Percentiles rank a stretch among this genome's conserved stretches.
Evolutionary conservation across 2,797 vertebrate species (phyloP).

Genomic region (Pogonophryne albipinna): DNA sequence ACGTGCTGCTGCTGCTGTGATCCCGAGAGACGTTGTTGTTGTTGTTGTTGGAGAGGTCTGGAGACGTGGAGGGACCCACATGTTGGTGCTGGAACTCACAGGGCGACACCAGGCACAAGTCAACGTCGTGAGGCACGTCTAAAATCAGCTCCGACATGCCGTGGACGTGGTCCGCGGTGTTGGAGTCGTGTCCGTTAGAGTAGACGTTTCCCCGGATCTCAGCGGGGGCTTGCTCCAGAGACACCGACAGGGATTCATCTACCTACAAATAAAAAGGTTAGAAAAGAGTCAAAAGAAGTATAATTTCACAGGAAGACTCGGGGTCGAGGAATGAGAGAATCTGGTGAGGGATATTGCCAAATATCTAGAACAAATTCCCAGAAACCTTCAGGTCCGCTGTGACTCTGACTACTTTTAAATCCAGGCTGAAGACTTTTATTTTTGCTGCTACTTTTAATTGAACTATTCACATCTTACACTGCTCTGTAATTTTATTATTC

Average conservation of each 20-base stretch:
- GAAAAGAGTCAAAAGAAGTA: too few species aligned
- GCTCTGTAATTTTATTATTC: too few species aligned
- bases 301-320: too few species aligned
- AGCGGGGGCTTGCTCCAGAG: conserved; percentile 87
- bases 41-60: conserved; percentile 66
- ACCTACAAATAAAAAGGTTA: too few species aligned
- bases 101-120: conserved; percentile 94
- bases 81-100: conserved; percentile 93
- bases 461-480: too few species aligned
- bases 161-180: conserved; percentile 66
- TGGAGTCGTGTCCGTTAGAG: conserved; percentile 69
- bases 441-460: too few species aligned
- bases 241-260: conserved; percentile 90
- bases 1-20: conserved; percentile 54
- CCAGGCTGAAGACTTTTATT: too few species aligned
- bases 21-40: conserved; percentile 72
- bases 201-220: conserved; percentile 27
- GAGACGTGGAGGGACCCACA: conserved; percentile 59
- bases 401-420: too few species aligned
- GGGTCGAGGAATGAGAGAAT: too few species aligned
- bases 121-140: conserved; percentile 88
- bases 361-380: too few species aligned
- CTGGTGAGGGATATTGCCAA: too few species aligned
- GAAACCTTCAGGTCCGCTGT: too few species aligned
- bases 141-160: conserved; percentile 69